These are phyloP conservation scores for Sarcophaga variegata DNA, from an alignment of 2,888 invertebrate species.

Conservation along the genomic window DNA sequence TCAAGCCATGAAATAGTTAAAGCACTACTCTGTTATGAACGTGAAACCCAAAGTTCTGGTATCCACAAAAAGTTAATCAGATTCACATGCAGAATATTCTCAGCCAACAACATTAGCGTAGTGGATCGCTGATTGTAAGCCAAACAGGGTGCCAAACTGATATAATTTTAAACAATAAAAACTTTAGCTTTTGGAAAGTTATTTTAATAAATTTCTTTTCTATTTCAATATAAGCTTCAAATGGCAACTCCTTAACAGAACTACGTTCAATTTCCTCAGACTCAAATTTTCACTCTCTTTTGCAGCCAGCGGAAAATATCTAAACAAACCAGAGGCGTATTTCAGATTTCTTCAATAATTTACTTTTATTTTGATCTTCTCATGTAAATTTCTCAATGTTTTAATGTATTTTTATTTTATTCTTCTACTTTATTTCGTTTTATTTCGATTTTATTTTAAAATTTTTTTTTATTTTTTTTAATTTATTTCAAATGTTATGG, in stretches of 20 bases:
- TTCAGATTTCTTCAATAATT: background rate
- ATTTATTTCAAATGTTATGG: slow-evolving; percentile 59
- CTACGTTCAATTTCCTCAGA: slow-evolving; percentile 22
- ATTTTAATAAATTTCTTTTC: no score
- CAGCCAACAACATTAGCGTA: no score
- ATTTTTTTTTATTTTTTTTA: slow-evolving; percentile 11
- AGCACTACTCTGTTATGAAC: no score
- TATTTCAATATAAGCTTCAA: no score
- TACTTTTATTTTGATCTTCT: background rate
- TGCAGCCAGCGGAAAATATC: background rate
- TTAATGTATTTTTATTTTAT: slow-evolving; percentile 29
- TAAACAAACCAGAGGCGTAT: background rate
- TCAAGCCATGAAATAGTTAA: no score
- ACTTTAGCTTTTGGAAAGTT: no score
- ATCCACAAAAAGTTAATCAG: no score
- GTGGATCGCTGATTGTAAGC: no score
- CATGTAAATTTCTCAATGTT: background rate
- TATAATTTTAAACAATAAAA: no score
- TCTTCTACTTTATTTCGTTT: slow-evolving; percentile 28
- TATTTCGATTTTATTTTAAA: slow-evolving; percentile 4
- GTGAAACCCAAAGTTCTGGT: no score
- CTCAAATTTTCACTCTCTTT: background rate
- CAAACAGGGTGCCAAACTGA: no score
- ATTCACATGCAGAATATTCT: no score
- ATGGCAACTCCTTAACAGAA: slow-evolving; percentile 7